Percentiles rank a stretch among this genome's conserved stretches.
Evolutionary conservation across 2,888 invertebrate genomes (phyloP).

Genomic region (Drosophila recens): DNA sequence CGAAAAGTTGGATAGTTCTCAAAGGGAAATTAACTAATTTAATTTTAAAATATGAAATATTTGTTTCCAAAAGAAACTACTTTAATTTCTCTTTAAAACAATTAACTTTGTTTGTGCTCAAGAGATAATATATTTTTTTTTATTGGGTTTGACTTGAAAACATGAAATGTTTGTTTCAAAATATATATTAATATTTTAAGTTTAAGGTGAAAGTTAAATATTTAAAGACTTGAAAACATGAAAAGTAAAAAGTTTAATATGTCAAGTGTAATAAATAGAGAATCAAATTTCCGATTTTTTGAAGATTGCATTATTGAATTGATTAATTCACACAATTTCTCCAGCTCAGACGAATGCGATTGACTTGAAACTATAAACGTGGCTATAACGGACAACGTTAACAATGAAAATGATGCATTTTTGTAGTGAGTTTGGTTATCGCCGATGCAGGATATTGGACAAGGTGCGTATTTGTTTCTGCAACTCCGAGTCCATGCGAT

Average conservation of each 20-base stretch:
- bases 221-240: background rate
- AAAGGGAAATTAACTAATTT: background rate
- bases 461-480: conserved; percentile 85
- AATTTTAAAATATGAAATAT: too few relatives aligned
- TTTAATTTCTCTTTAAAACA: too few relatives aligned
- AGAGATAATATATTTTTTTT: too few relatives aligned
- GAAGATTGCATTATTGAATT: background rate
- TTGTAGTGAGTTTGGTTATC: conserved; percentile 71
- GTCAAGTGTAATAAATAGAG: conserved; percentile 1
- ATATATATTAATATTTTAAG: too few relatives aligned
- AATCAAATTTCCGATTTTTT: background rate
- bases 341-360: background rate
- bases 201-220: too few relatives aligned
- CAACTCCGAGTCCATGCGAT: conserved; percentile 85
- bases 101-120: too few relatives aligned
- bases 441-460: conserved; percentile 84
- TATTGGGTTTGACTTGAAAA: too few relatives aligned
- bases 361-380: background rate
- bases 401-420: conserved; percentile 8
- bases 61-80: too few relatives aligned
- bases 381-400: conserved; percentile 16
- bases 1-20: background rate
- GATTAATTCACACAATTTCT: background rate
- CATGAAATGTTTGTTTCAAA: too few relatives aligned
- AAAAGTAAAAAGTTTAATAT: background rate